phyloP scores from a whole-genome alignment of 2,888 invertebrate genomes.

The Sphaerolaimus hirsutus region DNA sequence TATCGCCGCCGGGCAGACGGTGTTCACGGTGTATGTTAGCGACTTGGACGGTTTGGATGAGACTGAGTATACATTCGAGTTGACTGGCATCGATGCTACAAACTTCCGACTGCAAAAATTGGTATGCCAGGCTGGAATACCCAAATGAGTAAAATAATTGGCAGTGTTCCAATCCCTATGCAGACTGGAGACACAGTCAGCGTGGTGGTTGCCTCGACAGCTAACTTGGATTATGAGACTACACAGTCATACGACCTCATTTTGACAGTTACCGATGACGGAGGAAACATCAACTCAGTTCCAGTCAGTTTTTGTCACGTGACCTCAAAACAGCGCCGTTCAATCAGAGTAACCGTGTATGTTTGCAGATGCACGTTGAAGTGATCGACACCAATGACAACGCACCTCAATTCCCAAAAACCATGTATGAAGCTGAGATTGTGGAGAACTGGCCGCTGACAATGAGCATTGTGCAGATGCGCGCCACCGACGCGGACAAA shows the following conservation, averaged over 20 bases:
- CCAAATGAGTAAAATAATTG: no score
- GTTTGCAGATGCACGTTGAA: not conserved
- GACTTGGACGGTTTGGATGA: not conserved
- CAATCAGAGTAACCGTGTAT: not conserved
- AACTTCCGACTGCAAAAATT: not conserved
- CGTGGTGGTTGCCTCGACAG: not conserved
- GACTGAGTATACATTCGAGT: not conserved
- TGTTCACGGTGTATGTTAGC: not conserved
- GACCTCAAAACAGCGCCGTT: no score
- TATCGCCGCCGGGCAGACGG: not conserved
- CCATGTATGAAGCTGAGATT: not conserved
- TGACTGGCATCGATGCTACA: not conserved
- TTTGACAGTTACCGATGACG: not conserved
- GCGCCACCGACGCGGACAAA: conserved; percentile 1
- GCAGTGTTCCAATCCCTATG: no score
- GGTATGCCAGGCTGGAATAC: not conserved
- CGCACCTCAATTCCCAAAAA: not conserved
- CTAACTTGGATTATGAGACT: not conserved
- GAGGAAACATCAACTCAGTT: not conserved
- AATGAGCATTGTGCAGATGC: not conserved
- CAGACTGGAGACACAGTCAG: not conserved
- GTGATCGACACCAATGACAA: conserved; percentile 1
- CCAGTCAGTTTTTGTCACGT: no score
- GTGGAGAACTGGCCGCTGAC: conserved; percentile 2
- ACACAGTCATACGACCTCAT: not conserved